Base-by-base conservation (phyloP, 2,797 vertebrate genomes). In the Sylvilagus floridanus region DNA sequence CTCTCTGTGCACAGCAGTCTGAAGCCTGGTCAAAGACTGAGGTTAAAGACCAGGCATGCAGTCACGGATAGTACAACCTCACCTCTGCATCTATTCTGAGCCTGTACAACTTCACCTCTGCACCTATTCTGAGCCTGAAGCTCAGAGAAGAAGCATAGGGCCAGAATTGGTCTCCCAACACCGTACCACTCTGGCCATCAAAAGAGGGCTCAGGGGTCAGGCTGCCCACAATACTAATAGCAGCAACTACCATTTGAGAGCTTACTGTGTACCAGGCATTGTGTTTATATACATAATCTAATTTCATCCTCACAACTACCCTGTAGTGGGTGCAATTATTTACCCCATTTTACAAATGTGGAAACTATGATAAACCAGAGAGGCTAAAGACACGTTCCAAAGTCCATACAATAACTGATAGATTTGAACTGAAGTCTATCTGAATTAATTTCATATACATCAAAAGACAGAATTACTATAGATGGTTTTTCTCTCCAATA, bases 201-300 rank as follows among this genome's bases (percentile, higher is more conserved):
- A 4, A 32, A 21, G 21, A 62, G 54, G 60, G 50, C 0, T 82
- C 37, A 68, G 66, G 47, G 32, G 17, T 69, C 50, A 91, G 50
- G 54, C 65, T 84, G 60, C 71, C 71, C 12, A 12, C 62, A 79
- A 28, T 14, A 35, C 17, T 52, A 84, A 86, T 13, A 79, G 35
- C 47, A 88, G 19, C 47, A 66, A 14, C 47, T 54, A 62, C 19
- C 37, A 7, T 42, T 84, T 82, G 87, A 94, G 85, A 77, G 24
- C n/a, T 81, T 89, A 85, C 37, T 65, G 32, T 88, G 28, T 81
- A 37, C 62, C 89, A 73, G 62, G 24, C 73, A 85, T 37, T 91
- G 14, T 54, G 30, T 35, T 35, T 52, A 71, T 76, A 86, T 21
- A 42, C 13, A 63, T 57, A 19, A 60, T 50, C 54, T 77, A 42